Percentiles rank a stretch among this genome's conserved stretches.
Conservation (phyloP, 2,888 invertebrate genomes). For the Pharmacophagus antenor region DNA sequence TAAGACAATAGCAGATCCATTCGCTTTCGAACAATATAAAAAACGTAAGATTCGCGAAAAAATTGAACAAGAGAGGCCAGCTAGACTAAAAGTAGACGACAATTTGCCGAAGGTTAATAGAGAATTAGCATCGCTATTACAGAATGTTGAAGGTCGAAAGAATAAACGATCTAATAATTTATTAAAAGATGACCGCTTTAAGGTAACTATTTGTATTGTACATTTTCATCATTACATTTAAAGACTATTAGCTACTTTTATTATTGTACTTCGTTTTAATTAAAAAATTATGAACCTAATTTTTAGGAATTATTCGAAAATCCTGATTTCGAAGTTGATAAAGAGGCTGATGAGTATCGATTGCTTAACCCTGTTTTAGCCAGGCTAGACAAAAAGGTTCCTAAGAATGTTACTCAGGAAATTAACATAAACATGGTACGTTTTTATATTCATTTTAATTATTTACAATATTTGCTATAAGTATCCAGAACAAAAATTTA, state of each 20-base stretch:
- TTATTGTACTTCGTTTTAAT: too few species aligned
- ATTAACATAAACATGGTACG: slow-evolving; percentile 75
- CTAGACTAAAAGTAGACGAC: slow-evolving; percentile 87
- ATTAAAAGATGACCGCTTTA: slow-evolving; percentile 93
- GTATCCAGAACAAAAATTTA: not conserved
- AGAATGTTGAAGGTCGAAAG: slow-evolving; percentile 83
- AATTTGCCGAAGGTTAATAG: slow-evolving; percentile 94
- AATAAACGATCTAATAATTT: slow-evolving; percentile 83
- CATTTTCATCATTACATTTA: not conserved
- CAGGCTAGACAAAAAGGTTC: slow-evolving; percentile 86
- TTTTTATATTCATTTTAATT: slow-evolving; percentile 11
- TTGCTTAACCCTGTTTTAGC: slow-evolving; percentile 94
- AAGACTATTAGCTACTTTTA: too few species aligned
- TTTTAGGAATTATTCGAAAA: slow-evolving; percentile 90
- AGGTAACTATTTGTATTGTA: slow-evolving; percentile 62
- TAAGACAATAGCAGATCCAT: slow-evolving; percentile 93
- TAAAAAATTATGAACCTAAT: slow-evolving; percentile 12
- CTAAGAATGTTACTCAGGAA: slow-evolving; percentile 81
- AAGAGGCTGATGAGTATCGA: slow-evolving; percentile 91
- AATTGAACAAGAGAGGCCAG: slow-evolving; percentile 91
- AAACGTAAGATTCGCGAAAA: slow-evolving; percentile 93
- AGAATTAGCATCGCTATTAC: slow-evolving; percentile 91
- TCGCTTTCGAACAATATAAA: slow-evolving; percentile 95
- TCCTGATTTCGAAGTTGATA: slow-evolving; percentile 95
- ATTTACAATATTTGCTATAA: not conserved